Conservation (phyloP, 2,888 invertebrate species). For the Ochropleura plecta region DNA sequence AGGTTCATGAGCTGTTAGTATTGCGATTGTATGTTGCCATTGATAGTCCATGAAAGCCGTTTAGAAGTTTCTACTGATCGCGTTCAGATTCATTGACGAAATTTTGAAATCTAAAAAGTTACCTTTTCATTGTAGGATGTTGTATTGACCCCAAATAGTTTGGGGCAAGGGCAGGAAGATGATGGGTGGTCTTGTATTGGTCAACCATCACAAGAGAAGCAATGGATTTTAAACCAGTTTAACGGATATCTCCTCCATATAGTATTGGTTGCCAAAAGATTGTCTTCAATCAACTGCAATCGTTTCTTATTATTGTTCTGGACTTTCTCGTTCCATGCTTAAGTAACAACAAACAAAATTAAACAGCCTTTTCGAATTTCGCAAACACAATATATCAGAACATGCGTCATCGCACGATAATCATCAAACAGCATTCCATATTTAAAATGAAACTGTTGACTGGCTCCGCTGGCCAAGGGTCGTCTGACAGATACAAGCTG, state of each 20-base stretch:
- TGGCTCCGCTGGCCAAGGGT: background rate
- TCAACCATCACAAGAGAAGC: too few relatives aligned
- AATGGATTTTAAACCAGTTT: too few relatives aligned
- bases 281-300: background rate
- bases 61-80: too few relatives aligned
- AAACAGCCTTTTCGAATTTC: background rate
- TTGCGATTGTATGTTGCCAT: too few relatives aligned
- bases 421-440: slow-evolving; percentile 19
- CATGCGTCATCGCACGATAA: slow-evolving; percentile 5
- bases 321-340: background rate
- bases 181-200: too few relatives aligned
- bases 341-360: background rate
- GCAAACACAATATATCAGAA: background rate
- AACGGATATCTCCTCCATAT: too few relatives aligned
- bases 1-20: background rate
- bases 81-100: too few relatives aligned
- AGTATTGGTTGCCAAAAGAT: background rate
- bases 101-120: too few relatives aligned
- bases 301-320: background rate
- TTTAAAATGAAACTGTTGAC: slow-evolving; percentile 20
- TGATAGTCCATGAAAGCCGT: too few relatives aligned
- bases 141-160: too few relatives aligned
- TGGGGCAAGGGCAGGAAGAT: too few relatives aligned
- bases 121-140: too few relatives aligned
- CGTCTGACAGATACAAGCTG: slow-evolving; percentile 6